phyloP scores from a whole-genome alignment of 2,888 invertebrate species.

The Lasioglossum morio region DNA sequence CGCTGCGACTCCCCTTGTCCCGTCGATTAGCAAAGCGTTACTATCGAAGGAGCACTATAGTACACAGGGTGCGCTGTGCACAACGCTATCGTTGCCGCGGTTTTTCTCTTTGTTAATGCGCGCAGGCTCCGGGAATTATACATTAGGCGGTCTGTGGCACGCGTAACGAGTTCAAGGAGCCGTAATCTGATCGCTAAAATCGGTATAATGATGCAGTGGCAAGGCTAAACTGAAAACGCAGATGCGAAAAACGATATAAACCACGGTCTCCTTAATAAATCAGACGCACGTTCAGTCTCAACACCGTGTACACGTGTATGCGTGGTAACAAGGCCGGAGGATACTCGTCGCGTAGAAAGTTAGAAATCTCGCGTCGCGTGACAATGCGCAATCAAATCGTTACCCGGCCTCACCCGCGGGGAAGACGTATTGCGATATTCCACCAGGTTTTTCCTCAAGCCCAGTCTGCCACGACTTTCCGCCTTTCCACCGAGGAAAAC shows the following conservation, averaged over 20 bases:
- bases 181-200: conserved; percentile 57
- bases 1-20: background rate
- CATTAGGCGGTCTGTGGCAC: conserved; percentile 51
- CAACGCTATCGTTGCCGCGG: conserved; percentile 30
- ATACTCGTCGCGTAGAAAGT: conserved; percentile 56
- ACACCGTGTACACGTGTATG: background rate
- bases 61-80: conserved; percentile 3
- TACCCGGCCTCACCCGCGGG: conserved; percentile 28
- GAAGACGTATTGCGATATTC: conserved; percentile 40
- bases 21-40: conserved; percentile 5
- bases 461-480: conserved; percentile 34
- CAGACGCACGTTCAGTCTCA: conserved; percentile 32
- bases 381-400: conserved; percentile 63
- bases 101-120: conserved; percentile 46
- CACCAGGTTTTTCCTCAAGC: conserved; percentile 25
- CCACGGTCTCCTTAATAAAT: conserved; percentile 48
- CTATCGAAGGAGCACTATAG: background rate
- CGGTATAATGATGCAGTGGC: conserved; percentile 35
- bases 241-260: conserved; percentile 42
- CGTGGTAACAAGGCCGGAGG: conserved; percentile 17
- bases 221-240: conserved; percentile 21
- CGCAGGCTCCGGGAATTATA: conserved; percentile 47
- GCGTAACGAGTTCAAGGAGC: conserved; percentile 60
- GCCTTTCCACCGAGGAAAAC: conserved; percentile 36
- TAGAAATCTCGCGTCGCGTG: conserved; percentile 62